Evolutionary conservation across 1,140 invertebrate species (phyloP).

Genomic region (Ips nitidus): DNA sequence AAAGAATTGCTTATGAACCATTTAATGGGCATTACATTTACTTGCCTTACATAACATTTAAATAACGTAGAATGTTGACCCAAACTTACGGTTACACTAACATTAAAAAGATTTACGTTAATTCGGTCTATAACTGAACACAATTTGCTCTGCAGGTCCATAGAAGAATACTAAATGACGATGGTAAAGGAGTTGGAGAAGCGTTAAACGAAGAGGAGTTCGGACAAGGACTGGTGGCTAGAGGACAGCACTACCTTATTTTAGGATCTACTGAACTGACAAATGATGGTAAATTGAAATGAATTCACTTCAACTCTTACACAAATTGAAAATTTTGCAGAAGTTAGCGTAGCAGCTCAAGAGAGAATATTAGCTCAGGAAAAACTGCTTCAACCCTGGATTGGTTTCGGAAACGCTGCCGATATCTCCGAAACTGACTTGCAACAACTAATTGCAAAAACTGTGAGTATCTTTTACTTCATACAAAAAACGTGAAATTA

Average conservation of each 20-base stretch:
- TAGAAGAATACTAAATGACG: conserved; percentile 81
- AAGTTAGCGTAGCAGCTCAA: conserved; percentile 16
- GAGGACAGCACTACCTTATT: conserved; percentile 64
- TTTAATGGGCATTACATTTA: too few relatives aligned
- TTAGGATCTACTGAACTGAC: conserved; percentile 29
- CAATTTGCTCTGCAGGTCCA: conserved; percentile 68
- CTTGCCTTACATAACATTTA: neutral
- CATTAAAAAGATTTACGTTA: neutral
- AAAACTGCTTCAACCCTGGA: conserved; percentile 40
- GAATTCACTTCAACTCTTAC: neutral
- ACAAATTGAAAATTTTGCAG: conserved; percentile 11
- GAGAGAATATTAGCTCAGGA: conserved; percentile 38
- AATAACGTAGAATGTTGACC: neutral
- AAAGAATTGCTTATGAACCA: too few relatives aligned
- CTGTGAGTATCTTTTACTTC: neutral
- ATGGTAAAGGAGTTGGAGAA: conserved; percentile 90
- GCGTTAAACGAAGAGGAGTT: conserved; percentile 75
- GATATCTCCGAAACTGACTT: neutral
- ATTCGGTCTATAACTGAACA: neutral
- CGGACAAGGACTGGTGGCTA: conserved; percentile 66
- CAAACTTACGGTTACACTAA: neutral
- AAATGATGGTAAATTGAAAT: neutral
- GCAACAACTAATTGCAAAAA: neutral
- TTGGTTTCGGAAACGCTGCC: conserved; percentile 26
- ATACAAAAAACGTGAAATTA: neutral